phyloP scores from a whole-genome alignment of 1,140 invertebrate genomes.

The Chrysomallon squamiferum region DNA sequence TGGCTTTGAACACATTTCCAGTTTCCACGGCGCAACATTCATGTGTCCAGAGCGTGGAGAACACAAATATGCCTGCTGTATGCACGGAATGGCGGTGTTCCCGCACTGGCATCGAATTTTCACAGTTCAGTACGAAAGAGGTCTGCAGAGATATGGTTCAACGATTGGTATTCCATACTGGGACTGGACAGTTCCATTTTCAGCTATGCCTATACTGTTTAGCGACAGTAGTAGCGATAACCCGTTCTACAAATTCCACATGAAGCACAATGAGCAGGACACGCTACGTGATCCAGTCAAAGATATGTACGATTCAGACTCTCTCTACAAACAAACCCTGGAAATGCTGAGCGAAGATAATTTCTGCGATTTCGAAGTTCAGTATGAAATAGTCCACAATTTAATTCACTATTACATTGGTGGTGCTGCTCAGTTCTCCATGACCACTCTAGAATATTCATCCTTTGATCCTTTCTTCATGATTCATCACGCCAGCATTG shows the following conservation, averaged over 20 bases:
- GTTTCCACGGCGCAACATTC: conserved; percentile 22
- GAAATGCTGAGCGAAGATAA: conserved; percentile 17
- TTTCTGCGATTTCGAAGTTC: conserved; percentile 28
- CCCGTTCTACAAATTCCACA: conserved; percentile 16
- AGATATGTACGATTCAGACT: background rate
- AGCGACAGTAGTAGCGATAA: conserved; percentile 8
- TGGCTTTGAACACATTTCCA: conserved; percentile 25
- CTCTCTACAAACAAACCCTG: conserved; percentile 9
- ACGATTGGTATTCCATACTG: conserved; percentile 22
- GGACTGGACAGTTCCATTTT: conserved; percentile 25
- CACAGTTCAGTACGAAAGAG: conserved; percentile 26
- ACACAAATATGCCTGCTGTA: conserved; percentile 20
- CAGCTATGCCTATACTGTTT: conserved; percentile 12
- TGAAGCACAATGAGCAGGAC: background rate
- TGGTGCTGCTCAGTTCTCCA: conserved; percentile 3
- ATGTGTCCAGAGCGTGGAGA: conserved; percentile 16
- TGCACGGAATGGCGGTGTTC: conserved; percentile 34
- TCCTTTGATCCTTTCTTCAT: conserved; percentile 19
- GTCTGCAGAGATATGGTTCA: conserved; percentile 16
- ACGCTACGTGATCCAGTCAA: conserved; percentile 5
- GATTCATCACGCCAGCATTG: conserved; percentile 16
- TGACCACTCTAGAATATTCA: conserved; percentile 20
- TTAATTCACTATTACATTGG: conserved; percentile 17
- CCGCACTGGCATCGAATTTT: conserved; percentile 32
- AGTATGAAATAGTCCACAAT: conserved; percentile 27